A percentile compares a stretch with the other conserved stretches of the same genome.
Conservation (phyloP, 1,140 invertebrate species). For the Zaprionus davidi region DNA sequence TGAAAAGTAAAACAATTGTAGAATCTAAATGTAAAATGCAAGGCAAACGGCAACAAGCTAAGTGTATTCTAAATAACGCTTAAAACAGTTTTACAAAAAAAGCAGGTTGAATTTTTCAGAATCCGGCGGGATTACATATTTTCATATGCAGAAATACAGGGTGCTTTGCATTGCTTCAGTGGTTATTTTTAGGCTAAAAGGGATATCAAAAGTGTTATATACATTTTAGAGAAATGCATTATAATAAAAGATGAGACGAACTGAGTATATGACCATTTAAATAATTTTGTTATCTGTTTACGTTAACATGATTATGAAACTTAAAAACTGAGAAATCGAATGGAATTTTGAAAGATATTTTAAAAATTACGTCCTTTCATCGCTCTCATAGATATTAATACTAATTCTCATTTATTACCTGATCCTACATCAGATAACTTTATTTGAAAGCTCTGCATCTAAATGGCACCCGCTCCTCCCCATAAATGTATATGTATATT, state of each 20-base stretch:
- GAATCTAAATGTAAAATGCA: constrained; percentile 40
- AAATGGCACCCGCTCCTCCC: constrained; percentile 33
- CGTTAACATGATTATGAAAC: background rate
- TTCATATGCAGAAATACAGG: constrained; percentile 50
- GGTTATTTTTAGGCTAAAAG: constrained; percentile 32
- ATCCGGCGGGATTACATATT: constrained; percentile 38
- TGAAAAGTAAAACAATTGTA: constrained; percentile 37
- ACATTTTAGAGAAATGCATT: constrained; percentile 25
- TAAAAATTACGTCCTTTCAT: background rate
- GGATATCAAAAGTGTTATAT: constrained; percentile 14
- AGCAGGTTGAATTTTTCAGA: constrained; percentile 5
- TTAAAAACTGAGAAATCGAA: background rate
- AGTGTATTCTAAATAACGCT: constrained; percentile 61
- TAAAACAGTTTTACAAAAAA: constrained; percentile 42
- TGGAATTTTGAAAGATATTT: background rate
- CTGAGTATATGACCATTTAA: constrained; percentile 32
- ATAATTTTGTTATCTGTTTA: background rate
- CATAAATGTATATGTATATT: constrained; percentile 46
- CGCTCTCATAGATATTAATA: background rate
- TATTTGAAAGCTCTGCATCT: constrained; percentile 17
- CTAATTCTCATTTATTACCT: background rate
- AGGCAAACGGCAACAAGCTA: constrained; percentile 36
- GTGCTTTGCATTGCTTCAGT: constrained; percentile 41
- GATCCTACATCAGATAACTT: constrained; percentile 2
- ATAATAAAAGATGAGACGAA: constrained; percentile 14